phyloP scores from a whole-genome alignment of 53 echinoderm and acorn worm species.

The Stichopus horrens region DNA sequence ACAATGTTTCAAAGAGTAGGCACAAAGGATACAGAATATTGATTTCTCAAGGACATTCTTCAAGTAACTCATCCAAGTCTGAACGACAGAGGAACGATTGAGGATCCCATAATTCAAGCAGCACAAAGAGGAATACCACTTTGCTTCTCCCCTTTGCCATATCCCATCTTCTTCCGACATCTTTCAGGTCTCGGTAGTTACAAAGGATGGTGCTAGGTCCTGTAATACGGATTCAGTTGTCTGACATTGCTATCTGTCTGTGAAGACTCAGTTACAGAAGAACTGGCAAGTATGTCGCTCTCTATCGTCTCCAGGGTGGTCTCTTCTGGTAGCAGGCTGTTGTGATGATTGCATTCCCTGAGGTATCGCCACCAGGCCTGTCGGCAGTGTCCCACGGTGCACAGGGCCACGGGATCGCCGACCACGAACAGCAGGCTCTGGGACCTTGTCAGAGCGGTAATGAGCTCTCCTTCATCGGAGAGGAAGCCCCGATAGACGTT shows the following conservation, averaged over 20 bases:
- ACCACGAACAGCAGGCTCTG: conserved; percentile 82
- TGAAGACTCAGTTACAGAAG: neutral
- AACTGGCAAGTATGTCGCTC: conserved; percentile 51
- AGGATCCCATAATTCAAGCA: too few relatives aligned
- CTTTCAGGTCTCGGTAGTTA: too few relatives aligned
- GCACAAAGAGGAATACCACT: too few relatives aligned
- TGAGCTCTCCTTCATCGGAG: conserved; percentile 84
- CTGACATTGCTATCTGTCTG: neutral
- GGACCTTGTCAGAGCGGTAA: conserved; percentile 88
- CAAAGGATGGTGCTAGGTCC: neutral
- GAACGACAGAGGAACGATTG: too few relatives aligned
- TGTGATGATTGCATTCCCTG: conserved; percentile 74
- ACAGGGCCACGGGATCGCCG: conserved; percentile 87
- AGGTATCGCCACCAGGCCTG: conserved; percentile 81
- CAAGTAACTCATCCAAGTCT: too few relatives aligned
- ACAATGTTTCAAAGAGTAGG: too few relatives aligned
- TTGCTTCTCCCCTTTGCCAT: too few relatives aligned
- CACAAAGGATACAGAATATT: too few relatives aligned
- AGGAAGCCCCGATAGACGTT: conserved; percentile 87
- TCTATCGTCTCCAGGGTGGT: conserved; percentile 63
- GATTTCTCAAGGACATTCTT: too few relatives aligned
- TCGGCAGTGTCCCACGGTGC: conserved; percentile 76
- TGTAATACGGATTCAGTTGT: neutral
- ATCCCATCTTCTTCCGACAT: too few relatives aligned
- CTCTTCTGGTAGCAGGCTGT: conserved; percentile 69